These are phyloP conservation scores for Rhagonycha lutea DNA, from an alignment of 2,888 invertebrate species.

Conservation along the genomic window DNA sequence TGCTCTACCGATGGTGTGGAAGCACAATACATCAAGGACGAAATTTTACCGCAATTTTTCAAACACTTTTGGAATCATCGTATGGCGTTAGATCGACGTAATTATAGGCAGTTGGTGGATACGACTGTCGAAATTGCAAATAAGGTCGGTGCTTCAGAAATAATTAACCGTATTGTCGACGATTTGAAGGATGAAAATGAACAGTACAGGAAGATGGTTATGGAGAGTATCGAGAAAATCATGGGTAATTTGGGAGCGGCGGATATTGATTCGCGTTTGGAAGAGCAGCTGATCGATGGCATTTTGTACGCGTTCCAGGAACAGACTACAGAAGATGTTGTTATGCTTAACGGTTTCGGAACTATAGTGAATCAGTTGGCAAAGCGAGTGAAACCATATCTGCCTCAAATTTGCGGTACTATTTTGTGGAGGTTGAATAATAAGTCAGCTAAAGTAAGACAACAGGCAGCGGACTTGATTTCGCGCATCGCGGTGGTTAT, in stretches of 20 bases:
- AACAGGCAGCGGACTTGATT: constrained; percentile 99
- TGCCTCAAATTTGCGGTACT: constrained; percentile 99
- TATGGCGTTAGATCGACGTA: constrained; percentile 97
- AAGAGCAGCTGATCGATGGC: constrained; percentile 99
- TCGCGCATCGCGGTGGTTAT: constrained; percentile 98
- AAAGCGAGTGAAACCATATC: constrained; percentile 95
- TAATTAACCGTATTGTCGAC: constrained; percentile 97
- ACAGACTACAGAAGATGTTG: constrained; percentile 99
- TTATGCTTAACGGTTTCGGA: constrained; percentile 99
- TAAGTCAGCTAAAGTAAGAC: constrained; percentile 98
- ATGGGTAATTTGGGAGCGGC: constrained; percentile 97
- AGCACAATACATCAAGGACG: constrained; percentile 98
- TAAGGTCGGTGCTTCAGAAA: constrained; percentile 99
- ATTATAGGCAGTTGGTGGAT: constrained; percentile 97
- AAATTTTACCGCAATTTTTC: constrained; percentile 97
- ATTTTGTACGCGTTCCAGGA: constrained; percentile 99
- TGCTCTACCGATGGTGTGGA: constrained; percentile 99
- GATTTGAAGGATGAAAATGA: constrained; percentile 99
- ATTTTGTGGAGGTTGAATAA: constrained; percentile 99
- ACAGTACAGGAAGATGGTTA: constrained; percentile 99
- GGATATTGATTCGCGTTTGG: constrained; percentile 95
- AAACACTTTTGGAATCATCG: constrained; percentile 99
- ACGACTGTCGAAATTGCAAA: constrained; percentile 99
- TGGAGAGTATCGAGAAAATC: constrained; percentile 99
- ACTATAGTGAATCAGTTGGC: constrained; percentile 98